Evolutionary conservation across 2,797 vertebrate genomes (phyloP).

Genomic region (Argya squamiceps): DNA sequence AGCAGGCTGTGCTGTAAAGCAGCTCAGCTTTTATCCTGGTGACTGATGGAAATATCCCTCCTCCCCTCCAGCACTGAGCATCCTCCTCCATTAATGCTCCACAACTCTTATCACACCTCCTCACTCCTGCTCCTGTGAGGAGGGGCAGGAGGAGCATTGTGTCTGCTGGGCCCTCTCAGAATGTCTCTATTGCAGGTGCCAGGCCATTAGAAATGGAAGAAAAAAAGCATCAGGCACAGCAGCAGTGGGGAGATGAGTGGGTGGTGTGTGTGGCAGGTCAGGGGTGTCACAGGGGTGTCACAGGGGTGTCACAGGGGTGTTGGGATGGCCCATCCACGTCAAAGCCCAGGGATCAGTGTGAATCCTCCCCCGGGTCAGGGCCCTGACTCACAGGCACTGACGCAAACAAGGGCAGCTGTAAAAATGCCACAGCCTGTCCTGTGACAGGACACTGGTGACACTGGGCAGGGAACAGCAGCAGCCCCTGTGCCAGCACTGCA

Average conservation of each 20-base stretch:
- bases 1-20: background rate
- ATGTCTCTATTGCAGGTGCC: background rate
- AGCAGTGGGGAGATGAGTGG: background rate
- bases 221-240: background rate
- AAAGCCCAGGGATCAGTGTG: background rate
- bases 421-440: background rate
- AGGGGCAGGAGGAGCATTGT: background rate
- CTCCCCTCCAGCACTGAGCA: background rate
- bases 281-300: background rate
- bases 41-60: background rate
- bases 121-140: background rate
- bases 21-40: background rate
- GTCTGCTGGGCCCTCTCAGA: background rate
- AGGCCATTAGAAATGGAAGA: background rate
- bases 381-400: background rate
- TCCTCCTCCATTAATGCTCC: background rate
- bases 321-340: background rate
- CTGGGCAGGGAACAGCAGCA: background rate
- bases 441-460: too few species aligned
- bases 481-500: background rate
- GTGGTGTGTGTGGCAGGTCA: background rate
- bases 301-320: background rate
- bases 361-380: slow-evolving; percentile 3
- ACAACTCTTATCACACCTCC: background rate
- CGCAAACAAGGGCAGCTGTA: background rate